Evolutionary conservation across 1,140 invertebrate species (phyloP), one percentile per base, ranked within the genome.

Genomic region (Tetranychus urticae): DNA sequence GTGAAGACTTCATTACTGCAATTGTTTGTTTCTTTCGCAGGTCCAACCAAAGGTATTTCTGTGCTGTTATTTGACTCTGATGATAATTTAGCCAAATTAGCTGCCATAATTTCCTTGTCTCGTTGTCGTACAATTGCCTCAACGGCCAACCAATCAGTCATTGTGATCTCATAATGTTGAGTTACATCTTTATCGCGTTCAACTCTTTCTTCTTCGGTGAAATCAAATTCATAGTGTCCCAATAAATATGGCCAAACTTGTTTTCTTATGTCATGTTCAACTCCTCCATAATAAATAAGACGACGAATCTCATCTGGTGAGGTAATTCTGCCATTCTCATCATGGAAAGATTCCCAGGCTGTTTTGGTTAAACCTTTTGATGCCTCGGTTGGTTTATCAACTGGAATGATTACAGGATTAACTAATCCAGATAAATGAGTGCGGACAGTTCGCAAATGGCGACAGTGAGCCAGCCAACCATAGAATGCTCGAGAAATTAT

Each of bases 401-500:
- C 56, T 14, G 64, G 66, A 7, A 72, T 62, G n/a, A 71, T 70
- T 3, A 59, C 64, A 35, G 66, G 60, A 70, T 84, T 79, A 0
- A 94, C 87, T 10, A 93, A 74, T n/a, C 86, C 87, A 45, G 86
- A 84, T 36, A 96, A 76, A 74, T 94, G 90, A 0, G 84, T 91
- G 46, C 89, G 73, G 0, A 96, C 87, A 0, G 88, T 94, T 60
- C 84, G 83, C 65, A 96, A 73, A 71, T 94, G 89, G 13, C 89
- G 75, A 70, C 88, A 91, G 70, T 96, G 89, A 8, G 89, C 87
- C 54, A 93, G 73, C 90, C 88, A 96, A 59, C 90, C 90, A 71
- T 94, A 93, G 73, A 96, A 96, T 52, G 91, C 91, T 64, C 90
- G 75, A 0, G 88, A 91, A 63, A 94, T 85, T 59, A 96, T 93